These are phyloP conservation scores for Aviceda subcristata DNA, from an alignment of 2,113 vertebrate species.

Conservation along the genomic window DNA sequence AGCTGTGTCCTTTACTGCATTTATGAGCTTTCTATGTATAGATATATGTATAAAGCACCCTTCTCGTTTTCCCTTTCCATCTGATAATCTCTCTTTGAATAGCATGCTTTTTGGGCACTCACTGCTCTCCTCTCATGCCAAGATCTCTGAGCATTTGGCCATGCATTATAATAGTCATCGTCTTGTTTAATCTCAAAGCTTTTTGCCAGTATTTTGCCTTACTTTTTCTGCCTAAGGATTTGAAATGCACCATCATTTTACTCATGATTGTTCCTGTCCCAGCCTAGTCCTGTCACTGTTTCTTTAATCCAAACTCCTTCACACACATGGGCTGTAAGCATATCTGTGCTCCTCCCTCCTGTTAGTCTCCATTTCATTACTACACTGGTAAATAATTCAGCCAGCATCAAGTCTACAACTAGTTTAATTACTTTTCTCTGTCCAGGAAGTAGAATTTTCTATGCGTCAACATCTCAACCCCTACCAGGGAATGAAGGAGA, in stretches of 20 bases:
- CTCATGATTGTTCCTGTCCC: background rate
- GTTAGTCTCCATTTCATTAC: background rate
- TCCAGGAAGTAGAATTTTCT: background rate
- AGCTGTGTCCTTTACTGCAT: background rate
- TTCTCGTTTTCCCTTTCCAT: background rate
- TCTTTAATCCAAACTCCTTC: background rate
- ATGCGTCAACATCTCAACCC: background rate
- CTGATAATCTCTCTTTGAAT: background rate
- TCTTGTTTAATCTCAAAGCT: background rate
- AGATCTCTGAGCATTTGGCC: background rate
- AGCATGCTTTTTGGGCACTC: background rate
- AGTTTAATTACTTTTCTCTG: background rate
- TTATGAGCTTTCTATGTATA: background rate
- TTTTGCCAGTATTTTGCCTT: background rate
- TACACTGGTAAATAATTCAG: background rate
- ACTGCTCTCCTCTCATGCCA: background rate
- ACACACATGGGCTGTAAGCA: fast-evolving
- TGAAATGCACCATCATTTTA: background rate
- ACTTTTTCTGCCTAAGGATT: background rate
- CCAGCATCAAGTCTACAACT: background rate
- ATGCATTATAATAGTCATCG: background rate
- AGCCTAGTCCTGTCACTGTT: background rate
- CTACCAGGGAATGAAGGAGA: background rate
- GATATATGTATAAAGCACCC: background rate
- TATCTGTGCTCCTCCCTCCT: background rate